Base-by-base conservation (phyloP, 2,797 vertebrate genomes). In the Perdix hodgsoniae region DNA sequence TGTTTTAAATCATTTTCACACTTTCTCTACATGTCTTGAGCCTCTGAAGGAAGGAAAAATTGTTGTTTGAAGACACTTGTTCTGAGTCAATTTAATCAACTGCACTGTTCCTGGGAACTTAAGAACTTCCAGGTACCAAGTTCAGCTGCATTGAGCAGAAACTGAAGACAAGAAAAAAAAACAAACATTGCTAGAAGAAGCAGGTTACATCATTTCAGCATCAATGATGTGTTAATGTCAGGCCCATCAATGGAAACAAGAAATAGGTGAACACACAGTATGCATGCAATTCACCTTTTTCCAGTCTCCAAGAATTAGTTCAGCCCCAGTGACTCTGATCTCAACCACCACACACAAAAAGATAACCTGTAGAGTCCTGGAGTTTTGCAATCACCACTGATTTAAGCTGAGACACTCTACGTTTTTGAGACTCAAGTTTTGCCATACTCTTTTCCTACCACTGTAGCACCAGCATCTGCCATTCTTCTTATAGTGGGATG, bases 71-170 rank as follows among this genome's bases (percentile, higher is more conserved):
- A 88, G 70, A 86, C 37, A 59, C 29, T 72, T 37, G 21, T 95
- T 90, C 76, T 63, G 80, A 86, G 73, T 81, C 37, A 61, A 40
- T 84, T 89, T 90, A 82, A 91, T 90, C 69, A 96, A 17, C 72
- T 35, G 47, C 70, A 74, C 52, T 44, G 61, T 37, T 71, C 35
- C 73, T 66, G 37, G 67, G 57, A 83, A 61, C 79, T 60, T 45
- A 86, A 86, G 60, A 86, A 76, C 64, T 47, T 60, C 29, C 16
- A 73, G 54, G 47, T 82, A 84, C 40, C 67, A 76, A 4, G 77
- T 88, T 79, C 78, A 84, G 83, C 12, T 44, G 64, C 60, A 60
- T 23, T 40, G 12, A 84, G 47, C 50, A 45, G 35, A 39, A 56
- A 84, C 0, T 73, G 64, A 79, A 31, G 81, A 79, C 44, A 64